Conservation (phyloP, 2,113 vertebrate genomes). For the Callochromis pleurospilus region DNA sequence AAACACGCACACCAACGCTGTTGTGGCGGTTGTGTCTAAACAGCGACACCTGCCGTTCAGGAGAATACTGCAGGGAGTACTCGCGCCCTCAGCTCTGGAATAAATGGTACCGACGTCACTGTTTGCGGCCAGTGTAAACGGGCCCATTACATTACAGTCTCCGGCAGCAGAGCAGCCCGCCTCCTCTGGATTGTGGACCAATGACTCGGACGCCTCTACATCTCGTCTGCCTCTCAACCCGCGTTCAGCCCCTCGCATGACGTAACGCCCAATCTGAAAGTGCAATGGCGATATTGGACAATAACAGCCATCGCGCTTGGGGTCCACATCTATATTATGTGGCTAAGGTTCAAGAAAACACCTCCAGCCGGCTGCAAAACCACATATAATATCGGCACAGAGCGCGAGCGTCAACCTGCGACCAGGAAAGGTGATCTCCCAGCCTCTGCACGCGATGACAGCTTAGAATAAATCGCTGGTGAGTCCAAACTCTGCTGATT, state of each 20-base stretch:
- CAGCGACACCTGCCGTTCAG: not conserved
- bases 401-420: conserved; percentile 23
- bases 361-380: conserved; percentile 15
- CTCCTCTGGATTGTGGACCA: conserved; percentile 28
- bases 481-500: conserved; percentile 28
- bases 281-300: conserved; percentile 71
- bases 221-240: conserved; percentile 55
- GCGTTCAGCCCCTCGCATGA: conserved; percentile 39
- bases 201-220: conserved; percentile 12
- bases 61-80: not conserved
- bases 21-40: not conserved
- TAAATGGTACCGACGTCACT: not conserved
- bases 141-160: not conserved
- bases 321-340: conserved; percentile 57
- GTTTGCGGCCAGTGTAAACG: not conserved
- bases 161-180: not conserved
- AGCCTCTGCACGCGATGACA: conserved; percentile 44
- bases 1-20: not conserved
- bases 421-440: conserved; percentile 12
- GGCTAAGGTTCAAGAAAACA: conserved; percentile 33
- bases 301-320: conserved; percentile 57
- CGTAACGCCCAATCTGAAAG: conserved; percentile 59
- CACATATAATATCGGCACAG: not conserved
- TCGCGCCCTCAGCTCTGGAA: not conserved
- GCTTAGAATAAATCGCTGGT: conserved; percentile 52